Evolutionary conservation across 1,140 invertebrate genomes (phyloP).

Genomic region (Helicoverpa armigera): DNA sequence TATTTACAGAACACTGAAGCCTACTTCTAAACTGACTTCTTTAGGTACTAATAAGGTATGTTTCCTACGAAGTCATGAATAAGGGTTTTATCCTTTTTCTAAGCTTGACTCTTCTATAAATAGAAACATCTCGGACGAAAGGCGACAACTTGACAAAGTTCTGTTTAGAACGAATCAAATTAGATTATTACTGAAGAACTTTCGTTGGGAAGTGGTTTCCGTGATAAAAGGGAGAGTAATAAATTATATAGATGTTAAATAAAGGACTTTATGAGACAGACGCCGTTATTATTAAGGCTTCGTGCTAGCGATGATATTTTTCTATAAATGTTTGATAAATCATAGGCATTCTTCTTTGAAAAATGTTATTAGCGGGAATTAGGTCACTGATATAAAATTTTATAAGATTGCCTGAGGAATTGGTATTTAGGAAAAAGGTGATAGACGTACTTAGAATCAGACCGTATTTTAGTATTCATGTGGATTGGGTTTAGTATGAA

Average conservation of each 20-base stretch:
- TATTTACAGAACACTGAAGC: too few relatives aligned
- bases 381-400: background rate
- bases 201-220: conserved; percentile 38
- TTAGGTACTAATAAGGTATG: too few relatives aligned
- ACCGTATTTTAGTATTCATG: background rate
- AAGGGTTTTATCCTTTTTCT: background rate
- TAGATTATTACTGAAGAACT: conserved; percentile 47
- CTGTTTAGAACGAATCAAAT: conserved; percentile 41
- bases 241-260: conserved; percentile 46
- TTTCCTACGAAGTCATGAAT: too few relatives aligned
- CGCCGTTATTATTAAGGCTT: conserved; percentile 13
- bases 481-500: too few relatives aligned
- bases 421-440: too few relatives aligned
- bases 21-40: too few relatives aligned
- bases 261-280: conserved; percentile 38
- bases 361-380: background rate
- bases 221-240: conserved; percentile 45
- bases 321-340: conserved; percentile 7
- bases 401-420: background rate
- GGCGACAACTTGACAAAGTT: conserved; percentile 27
- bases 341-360: background rate
- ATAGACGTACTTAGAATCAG: too few relatives aligned
- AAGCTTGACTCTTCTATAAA: background rate
- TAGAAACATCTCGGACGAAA: conserved; percentile 5
- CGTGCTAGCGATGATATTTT: background rate